A percentile compares a stretch with the other conserved stretches of the same genome.
phyloP scores from a whole-genome alignment of 1,140 invertebrate genomes.

The Notospermus geniculatus region DNA sequence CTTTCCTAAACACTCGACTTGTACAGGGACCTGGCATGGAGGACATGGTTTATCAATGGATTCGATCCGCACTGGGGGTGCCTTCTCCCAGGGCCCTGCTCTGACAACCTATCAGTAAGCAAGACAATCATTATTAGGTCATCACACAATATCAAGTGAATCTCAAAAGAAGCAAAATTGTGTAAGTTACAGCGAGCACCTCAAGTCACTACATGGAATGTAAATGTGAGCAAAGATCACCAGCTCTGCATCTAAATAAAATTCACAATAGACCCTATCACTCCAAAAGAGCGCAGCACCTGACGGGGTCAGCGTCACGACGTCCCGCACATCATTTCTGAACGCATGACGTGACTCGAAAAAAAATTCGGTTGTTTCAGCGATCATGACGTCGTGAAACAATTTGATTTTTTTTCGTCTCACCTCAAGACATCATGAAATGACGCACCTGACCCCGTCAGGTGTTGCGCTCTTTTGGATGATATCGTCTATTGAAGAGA shows the following conservation, averaged over 20 bases:
- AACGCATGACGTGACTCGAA: too few relatives aligned
- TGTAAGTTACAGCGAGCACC: neutral
- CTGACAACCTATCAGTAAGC: constrained; percentile 55
- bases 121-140: neutral
- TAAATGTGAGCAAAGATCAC: too few relatives aligned
- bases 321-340: too few relatives aligned
- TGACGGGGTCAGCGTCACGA: too few relatives aligned
- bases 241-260: neutral
- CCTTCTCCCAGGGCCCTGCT: constrained; percentile 73
- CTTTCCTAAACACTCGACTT: constrained; percentile 74
- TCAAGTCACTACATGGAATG: neutral
- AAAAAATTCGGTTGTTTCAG: too few relatives aligned
- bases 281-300: too few relatives aligned
- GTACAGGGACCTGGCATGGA: constrained; percentile 66
- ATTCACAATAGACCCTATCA: too few relatives aligned
- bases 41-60: constrained; percentile 63
- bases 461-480: too few relatives aligned
- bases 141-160: neutral
- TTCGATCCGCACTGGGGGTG: constrained; percentile 59
- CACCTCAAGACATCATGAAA: too few relatives aligned
- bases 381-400: too few relatives aligned
- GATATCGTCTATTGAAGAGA: neutral
- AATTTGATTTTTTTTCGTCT: too few relatives aligned
- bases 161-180: neutral
- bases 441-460: too few relatives aligned